Percentiles rank a stretch among this genome's conserved stretches.
Evolutionary conservation across 2,797 vertebrate genomes (phyloP).

Genomic region (Karalla daura): DNA sequence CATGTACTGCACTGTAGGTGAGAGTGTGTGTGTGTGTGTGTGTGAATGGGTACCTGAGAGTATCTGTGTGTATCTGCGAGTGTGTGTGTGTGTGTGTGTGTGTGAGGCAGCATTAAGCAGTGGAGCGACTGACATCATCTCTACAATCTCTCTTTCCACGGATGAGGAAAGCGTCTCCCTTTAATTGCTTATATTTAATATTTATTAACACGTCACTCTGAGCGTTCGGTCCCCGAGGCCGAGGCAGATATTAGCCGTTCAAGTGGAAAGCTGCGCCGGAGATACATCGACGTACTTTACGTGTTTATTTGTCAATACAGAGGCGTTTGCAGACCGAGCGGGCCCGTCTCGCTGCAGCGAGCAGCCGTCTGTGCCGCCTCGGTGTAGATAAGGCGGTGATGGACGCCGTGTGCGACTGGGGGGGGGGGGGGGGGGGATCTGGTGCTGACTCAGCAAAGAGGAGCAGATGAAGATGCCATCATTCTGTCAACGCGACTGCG

Average conservation of each 20-base stretch:
- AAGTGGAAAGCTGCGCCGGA: constrained; percentile 26
- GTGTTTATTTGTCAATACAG: constrained; percentile 45
- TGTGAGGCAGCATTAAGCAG: constrained; percentile 28
- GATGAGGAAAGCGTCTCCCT: constrained; percentile 42
- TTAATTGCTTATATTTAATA: constrained; percentile 53
- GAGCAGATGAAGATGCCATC: constrained; percentile 57
- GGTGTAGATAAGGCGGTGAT: constrained; percentile 29
- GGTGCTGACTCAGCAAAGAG: constrained; percentile 62
- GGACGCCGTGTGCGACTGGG: constrained; percentile 11
- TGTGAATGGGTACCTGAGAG: constrained; percentile 10
- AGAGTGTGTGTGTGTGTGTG: constrained; percentile 6
- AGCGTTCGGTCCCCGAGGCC: constrained; percentile 31
- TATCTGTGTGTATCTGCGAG: constrained; percentile 12
- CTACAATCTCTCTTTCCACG: constrained; percentile 33
- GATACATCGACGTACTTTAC: constrained; percentile 41
- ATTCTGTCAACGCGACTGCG: constrained; percentile 42
- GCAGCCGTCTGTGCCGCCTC: constrained; percentile 10
- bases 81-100: constrained; percentile 6
- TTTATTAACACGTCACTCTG: constrained; percentile 44
- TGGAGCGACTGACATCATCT: constrained; percentile 23
- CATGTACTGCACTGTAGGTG: constrained; percentile 55
- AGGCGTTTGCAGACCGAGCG: constrained; percentile 11
- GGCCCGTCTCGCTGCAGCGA: constrained; percentile 4
- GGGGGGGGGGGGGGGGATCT: background rate
- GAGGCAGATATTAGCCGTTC: constrained; percentile 31